These are phyloP conservation scores for Cladorhizidae sp. DNA, from an alignment of 37 sponge, comb jelly and placozoan genomes.

Conservation along the genomic window DNA sequence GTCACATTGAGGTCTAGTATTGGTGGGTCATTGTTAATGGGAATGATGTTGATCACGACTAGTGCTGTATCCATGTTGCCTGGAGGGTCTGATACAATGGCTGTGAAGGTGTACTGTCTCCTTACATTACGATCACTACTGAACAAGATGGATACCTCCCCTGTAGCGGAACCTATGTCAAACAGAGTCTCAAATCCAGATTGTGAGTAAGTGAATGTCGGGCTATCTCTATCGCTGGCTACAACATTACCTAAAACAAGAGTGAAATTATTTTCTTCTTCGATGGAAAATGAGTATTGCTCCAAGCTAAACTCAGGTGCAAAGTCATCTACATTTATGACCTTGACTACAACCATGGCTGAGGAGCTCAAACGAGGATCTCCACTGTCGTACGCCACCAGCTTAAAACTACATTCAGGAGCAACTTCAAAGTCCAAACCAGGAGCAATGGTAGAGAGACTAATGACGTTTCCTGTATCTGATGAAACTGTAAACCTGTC, in stretches of 20 bases:
- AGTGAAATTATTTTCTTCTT: slow-evolving; percentile 46
- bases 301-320: slow-evolving; percentile 49
- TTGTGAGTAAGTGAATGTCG: slow-evolving; percentile 8
- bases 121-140: slow-evolving; percentile 9
- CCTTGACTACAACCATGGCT: slow-evolving; percentile 27
- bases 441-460: slow-evolving; percentile 19
- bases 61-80: slow-evolving; percentile 27
- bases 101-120: slow-evolving; percentile 21
- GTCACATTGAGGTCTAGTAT: slow-evolving; percentile 64
- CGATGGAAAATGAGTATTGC: slow-evolving; percentile 26
- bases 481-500: slow-evolving; percentile 9
- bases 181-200: slow-evolving; percentile 13
- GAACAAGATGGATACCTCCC: slow-evolving; percentile 52
- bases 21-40: slow-evolving; percentile 73
- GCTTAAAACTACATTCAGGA: not conserved
- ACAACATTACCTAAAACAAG: slow-evolving; percentile 31
- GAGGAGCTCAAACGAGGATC: slow-evolving; percentile 19
- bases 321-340: slow-evolving; percentile 60
- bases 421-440: slow-evolving; percentile 61
- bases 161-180: slow-evolving; percentile 21
- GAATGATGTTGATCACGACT: slow-evolving; percentile 36
- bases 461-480: not conserved
- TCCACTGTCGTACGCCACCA: slow-evolving; percentile 57
- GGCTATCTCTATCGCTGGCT: slow-evolving; percentile 65
- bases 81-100: slow-evolving; percentile 50